Conservation (phyloP, 2,797 vertebrate species). For the Cottoperca gobio region DNA sequence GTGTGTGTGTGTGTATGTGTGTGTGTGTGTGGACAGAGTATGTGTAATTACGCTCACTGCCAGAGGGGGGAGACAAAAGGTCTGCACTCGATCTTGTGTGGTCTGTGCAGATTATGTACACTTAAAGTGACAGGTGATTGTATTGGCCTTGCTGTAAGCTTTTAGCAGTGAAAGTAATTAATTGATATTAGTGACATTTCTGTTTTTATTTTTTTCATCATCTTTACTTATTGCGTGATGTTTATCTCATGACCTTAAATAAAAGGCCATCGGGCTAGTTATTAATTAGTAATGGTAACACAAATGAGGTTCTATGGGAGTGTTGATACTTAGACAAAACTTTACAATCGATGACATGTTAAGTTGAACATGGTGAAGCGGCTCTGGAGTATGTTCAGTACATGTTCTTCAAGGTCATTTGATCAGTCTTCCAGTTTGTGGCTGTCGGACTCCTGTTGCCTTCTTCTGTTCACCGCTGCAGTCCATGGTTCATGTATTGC, state of each 20-base stretch:
- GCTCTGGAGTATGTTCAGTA: background rate
- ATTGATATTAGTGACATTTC: background rate
- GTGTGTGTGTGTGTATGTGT: no score
- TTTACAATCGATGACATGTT: background rate
- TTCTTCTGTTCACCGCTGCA: background rate
- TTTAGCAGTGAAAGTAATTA: background rate
- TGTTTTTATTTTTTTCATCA: background rate
- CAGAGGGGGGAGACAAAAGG: no score
- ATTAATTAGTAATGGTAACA: background rate
- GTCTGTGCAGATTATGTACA: background rate
- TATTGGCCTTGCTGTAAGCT: conserved; percentile 18
- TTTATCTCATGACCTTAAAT: background rate
- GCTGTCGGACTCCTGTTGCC: background rate
- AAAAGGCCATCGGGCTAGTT: background rate
- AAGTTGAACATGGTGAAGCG: background rate
- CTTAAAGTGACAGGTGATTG: background rate
- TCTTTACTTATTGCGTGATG: background rate
- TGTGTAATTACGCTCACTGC: no score
- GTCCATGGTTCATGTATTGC: background rate
- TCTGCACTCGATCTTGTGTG: no score
- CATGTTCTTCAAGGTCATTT: conserved; percentile 4
- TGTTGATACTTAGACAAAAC: background rate
- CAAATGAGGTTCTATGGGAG: background rate
- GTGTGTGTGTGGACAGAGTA: no score
- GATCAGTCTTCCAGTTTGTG: background rate